phyloP scores from a whole-genome alignment of 1,140 invertebrate species.

The Vollenhovia emeryi region DNA sequence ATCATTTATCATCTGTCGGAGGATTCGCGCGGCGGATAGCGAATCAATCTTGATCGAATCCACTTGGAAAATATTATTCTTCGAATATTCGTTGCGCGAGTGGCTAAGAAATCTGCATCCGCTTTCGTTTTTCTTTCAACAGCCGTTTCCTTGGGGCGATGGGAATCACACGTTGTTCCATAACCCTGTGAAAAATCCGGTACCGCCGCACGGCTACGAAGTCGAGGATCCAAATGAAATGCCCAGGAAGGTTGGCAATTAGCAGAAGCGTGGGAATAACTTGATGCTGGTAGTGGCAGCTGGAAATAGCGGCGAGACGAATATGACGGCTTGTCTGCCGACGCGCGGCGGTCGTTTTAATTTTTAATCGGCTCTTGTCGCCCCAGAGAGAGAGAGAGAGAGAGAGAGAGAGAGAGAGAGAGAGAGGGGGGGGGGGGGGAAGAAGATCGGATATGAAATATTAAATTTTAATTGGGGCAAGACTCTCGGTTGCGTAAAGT shows the following conservation, averaged over 20 bases:
- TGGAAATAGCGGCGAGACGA: conserved; percentile 8
- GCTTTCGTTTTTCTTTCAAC: conserved; percentile 63
- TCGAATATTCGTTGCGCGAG: neutral
- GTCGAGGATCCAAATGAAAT: conserved; percentile 65
- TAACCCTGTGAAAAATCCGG: conserved; percentile 86
- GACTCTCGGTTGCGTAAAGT: neutral
- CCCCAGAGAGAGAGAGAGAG: neutral
- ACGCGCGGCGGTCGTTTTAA: conserved; percentile 29
- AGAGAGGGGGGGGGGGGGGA: neutral
- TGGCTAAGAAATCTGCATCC: conserved; percentile 26
- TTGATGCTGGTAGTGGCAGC: conserved; percentile 16
- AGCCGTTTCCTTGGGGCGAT: conserved; percentile 89
- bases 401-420: neutral
- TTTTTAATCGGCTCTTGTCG: conserved; percentile 40
- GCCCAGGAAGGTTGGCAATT: conserved; percentile 24
- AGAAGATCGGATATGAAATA: conserved; percentile 19
- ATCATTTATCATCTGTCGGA: neutral
- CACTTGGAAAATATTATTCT: conserved; percentile 2
- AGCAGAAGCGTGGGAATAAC: conserved; percentile 17
- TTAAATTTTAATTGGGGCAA: conserved; percentile 10
- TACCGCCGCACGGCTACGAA: conserved; percentile 88
- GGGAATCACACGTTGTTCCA: conserved; percentile 87
- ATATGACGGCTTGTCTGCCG: neutral
- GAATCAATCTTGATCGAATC: neutral
- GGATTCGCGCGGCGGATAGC: neutral